phyloP scores from a whole-genome alignment of 2,797 vertebrate species.

The Acanthurus lineatus region DNA sequence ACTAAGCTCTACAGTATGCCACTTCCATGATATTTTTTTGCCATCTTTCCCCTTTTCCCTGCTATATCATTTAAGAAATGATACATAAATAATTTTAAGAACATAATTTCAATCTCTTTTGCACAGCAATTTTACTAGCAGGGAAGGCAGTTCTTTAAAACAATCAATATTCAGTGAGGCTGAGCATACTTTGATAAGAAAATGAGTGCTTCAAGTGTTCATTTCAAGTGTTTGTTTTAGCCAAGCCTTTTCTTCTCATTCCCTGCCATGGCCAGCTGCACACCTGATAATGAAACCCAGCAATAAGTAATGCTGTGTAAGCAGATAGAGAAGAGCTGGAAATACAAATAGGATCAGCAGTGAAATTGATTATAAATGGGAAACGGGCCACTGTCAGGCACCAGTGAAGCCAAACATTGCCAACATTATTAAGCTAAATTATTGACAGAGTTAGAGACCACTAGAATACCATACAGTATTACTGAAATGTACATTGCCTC shows the following conservation, averaged over 20 bases:
- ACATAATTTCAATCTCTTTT: neutral
- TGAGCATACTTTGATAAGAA: conserved; percentile 15
- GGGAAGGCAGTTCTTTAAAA: conserved; percentile 1
- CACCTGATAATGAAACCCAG: conserved; percentile 75
- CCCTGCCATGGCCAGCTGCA: conserved; percentile 42
- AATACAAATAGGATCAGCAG: conserved; percentile 75
- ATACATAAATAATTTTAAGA: neutral
- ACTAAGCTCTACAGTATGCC: neutral
- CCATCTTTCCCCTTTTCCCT: neutral
- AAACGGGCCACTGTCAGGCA: conserved; percentile 59
- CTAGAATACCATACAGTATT: neutral
- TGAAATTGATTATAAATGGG: conserved; percentile 68
- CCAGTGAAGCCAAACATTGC: conserved; percentile 64
- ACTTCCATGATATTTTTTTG: neutral
- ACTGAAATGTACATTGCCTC: neutral
- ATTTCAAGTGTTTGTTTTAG: conserved; percentile 59
- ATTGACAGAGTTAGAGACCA: conserved; percentile 51
- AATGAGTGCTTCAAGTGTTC: conserved; percentile 25
- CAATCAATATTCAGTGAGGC: conserved; percentile 13
- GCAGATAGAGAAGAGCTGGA: conserved; percentile 63
- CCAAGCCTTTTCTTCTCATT: conserved; percentile 38
- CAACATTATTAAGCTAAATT: conserved; percentile 59
- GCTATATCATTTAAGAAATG: conserved; percentile 13
- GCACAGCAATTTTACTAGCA: neutral
- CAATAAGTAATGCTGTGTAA: conserved; percentile 70